Evolutionary conservation across 2,113 vertebrate species (phyloP), one percentile per base, ranked within the genome.

Genomic region (Lota lota): DNA sequence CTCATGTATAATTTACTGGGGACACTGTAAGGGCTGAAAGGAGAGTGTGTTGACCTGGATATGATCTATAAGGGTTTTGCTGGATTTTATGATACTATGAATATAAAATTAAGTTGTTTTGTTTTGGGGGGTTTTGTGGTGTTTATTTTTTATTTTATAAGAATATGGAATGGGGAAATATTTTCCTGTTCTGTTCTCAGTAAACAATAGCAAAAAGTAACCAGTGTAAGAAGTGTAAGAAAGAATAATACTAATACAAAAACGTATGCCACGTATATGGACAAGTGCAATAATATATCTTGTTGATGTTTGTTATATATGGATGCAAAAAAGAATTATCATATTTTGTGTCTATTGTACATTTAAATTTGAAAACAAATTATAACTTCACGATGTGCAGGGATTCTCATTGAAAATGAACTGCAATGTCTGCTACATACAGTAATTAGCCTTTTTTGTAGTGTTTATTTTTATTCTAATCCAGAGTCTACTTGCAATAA

Each of bases 1-100:
- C 87, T 85, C 76, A 80, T 87, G 81, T 87, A 83, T 86, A 77
- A 86, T 89, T 88, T 87, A 88, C 79, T 82, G 74, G 77, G 78
- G 78, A 83, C 82, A 80, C 64, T 85, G 77, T 85, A 79, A 73
- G 73, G 21, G 19, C 72, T 87, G 80, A 83, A 86, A 81, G 81
- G 78, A 71, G 67, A 80, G 66, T 72, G 70, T 76, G 80, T 82
- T 84, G 79, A 83, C 83, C 79, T 70, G 76, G 77, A 81, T 78
- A 70, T 85, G 82, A 84, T 79, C 79, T 79, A 57, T 68, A 64
- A 65, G 17, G 59, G 66, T 79, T 78, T 63, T 79, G 76, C 72
- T 17, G 11, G 74, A 80, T 76, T 78, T 54, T 1, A 17, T 74
- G 67, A 77, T 74, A 79, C 75, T 59, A 78, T 84, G 85, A 85